Percentiles rank a stretch among this genome's conserved stretches.
Conservation (phyloP, 2,797 vertebrate genomes). For the Carapus acus region DNA sequence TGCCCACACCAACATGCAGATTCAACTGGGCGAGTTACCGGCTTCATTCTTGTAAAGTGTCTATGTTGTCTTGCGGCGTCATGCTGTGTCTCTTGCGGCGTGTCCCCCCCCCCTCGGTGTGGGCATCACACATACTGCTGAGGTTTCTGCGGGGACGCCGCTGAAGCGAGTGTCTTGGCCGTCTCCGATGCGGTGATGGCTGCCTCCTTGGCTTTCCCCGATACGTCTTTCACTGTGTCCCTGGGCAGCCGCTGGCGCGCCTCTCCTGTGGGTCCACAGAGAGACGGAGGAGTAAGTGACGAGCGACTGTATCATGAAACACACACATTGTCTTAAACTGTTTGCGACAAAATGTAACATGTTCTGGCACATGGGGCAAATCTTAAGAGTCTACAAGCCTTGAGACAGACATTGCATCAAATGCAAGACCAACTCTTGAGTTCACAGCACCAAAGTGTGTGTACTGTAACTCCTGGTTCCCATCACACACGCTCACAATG, state of each 20-base stretch:
- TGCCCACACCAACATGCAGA: background rate
- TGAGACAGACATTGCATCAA: no score
- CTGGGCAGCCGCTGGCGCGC: slow-evolving; percentile 61
- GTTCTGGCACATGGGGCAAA: no score
- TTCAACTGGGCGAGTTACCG: background rate
- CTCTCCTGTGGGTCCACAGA: slow-evolving; percentile 58
- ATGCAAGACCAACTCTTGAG: no score
- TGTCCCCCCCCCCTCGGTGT: background rate
- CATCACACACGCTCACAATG: background rate
- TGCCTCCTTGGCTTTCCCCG: slow-evolving; percentile 66
- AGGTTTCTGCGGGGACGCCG: slow-evolving; percentile 62
- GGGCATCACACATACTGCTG: slow-evolving; percentile 66
- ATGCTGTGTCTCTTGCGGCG: background rate
- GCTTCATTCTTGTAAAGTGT: slow-evolving; percentile 8
- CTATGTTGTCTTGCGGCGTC: slow-evolving; percentile 14
- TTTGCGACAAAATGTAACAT: no score
- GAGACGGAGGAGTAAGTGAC: background rate
- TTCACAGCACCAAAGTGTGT: no score
- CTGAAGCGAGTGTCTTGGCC: slow-evolving; percentile 65
- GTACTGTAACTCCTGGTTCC: no score
- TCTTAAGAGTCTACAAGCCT: no score
- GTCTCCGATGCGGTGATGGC: slow-evolving; percentile 44
- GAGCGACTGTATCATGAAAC: background rate
- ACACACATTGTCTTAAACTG: no score
- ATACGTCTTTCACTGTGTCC: slow-evolving; percentile 64